Evolutionary conservation across 2,888 invertebrate genomes (phyloP).

Genomic region (Hemithea aestivaria): DNA sequence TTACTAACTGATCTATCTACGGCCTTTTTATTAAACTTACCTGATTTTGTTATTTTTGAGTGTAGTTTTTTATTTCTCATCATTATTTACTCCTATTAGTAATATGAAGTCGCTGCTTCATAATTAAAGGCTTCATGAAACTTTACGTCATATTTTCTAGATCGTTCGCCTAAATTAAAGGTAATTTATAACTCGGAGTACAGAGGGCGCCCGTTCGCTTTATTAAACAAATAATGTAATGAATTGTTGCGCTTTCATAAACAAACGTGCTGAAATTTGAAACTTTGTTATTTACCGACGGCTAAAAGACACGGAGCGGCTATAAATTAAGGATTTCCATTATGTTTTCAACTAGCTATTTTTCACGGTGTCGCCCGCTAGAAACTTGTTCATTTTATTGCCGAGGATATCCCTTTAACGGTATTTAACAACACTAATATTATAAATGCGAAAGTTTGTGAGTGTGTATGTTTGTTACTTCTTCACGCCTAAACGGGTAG

Average conservation of each 20-base stretch:
- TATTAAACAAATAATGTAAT: conserved; percentile 75
- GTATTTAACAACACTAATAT: too few relatives aligned
- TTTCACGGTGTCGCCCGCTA: conserved; percentile 1
- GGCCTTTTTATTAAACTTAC: too few relatives aligned
- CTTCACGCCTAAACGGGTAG: too few relatives aligned
- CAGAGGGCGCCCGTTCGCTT: conserved; percentile 63
- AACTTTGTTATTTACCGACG: conserved; percentile 61
- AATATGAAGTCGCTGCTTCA: conserved; percentile 42
- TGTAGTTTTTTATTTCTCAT: too few relatives aligned
- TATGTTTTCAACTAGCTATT: conserved; percentile 18
- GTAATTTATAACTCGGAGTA: conserved; percentile 73
- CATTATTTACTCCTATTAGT: too few relatives aligned
- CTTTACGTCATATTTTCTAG: conserved; percentile 73
- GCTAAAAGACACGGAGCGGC: conserved; percentile 43
- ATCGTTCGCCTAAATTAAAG: conserved; percentile 73
- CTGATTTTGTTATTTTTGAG: too few relatives aligned
- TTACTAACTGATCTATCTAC: too few relatives aligned
- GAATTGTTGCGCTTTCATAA: conserved; percentile 65
- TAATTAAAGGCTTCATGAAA: conserved; percentile 37
- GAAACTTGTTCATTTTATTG: conserved; percentile 4
- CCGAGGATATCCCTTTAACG: too few relatives aligned
- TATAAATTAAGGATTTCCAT: conserved; percentile 41
- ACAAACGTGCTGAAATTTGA: conserved; percentile 61
- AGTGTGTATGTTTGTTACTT: too few relatives aligned
- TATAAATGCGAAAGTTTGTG: too few relatives aligned